These are phyloP conservation scores for Malurus alboscapulatus DNA, from an alignment of 2,113 vertebrate genomes.

Conservation along the genomic window DNA sequence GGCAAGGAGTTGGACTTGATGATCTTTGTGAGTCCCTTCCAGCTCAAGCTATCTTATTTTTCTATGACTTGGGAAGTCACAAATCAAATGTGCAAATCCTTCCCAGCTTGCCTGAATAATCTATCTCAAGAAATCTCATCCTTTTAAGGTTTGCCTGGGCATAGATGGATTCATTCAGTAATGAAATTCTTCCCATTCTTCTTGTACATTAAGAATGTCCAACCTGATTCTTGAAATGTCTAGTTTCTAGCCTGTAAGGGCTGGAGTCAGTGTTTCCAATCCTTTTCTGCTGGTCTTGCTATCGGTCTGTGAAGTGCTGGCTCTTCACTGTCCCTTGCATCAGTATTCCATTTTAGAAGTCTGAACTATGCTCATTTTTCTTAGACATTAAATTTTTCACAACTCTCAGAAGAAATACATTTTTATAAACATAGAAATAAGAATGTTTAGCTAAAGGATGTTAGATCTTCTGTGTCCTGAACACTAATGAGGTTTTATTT, in stretches of 20 bases:
- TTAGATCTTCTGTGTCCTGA: not conserved
- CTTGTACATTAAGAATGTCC: not conserved
- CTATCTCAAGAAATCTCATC: not conserved
- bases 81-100: not conserved
- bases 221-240: not conserved
- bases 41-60: not conserved
- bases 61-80: not conserved
- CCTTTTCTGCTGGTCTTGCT: not conserved
- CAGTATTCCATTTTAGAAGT: not conserved
- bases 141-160: not conserved
- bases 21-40: not conserved
- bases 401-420: not conserved
- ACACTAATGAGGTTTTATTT: not conserved
- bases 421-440: not conserved
- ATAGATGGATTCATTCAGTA: not conserved
- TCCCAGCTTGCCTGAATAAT: not conserved
- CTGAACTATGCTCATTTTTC: not conserved
- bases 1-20: not conserved
- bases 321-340: not conserved
- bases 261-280: not conserved
- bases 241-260: accelerated
- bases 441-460: not conserved
- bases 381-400: not conserved
- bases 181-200: not conserved
- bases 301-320: not conserved